Percentiles rank a stretch among this genome's conserved stretches.
Conservation (phyloP, 2,888 invertebrate species). For the Teleogryllus oceanicus region DNA sequence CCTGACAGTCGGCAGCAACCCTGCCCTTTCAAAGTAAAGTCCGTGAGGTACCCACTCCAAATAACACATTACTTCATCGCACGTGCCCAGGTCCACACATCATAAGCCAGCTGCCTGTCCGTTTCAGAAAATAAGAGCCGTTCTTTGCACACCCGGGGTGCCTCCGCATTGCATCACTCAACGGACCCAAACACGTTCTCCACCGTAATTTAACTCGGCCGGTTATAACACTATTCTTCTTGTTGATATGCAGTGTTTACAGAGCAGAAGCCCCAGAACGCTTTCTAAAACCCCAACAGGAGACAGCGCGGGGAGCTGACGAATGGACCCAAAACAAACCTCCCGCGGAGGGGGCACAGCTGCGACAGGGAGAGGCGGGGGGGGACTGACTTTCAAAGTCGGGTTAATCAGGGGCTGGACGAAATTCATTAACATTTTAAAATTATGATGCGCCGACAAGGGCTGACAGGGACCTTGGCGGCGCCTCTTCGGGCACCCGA, state of each 20-base stretch:
- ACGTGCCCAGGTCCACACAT: too few relatives aligned
- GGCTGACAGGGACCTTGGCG: neutral
- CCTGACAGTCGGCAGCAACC: too few relatives aligned
- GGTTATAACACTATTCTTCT: neutral
- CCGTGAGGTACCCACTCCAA: too few relatives aligned
- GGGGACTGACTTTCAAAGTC: neutral
- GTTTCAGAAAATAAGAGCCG: too few relatives aligned
- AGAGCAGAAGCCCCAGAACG: neutral
- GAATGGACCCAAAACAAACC: constrained; percentile 10
- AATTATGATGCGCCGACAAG: constrained; percentile 6
- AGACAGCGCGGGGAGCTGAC: neutral
- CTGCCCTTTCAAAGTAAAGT: too few relatives aligned
- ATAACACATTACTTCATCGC: too few relatives aligned
- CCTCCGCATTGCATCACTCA: neutral
- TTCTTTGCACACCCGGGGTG: too few relatives aligned
- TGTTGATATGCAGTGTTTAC: neutral
- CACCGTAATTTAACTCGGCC: neutral
- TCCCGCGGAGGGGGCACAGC: neutral
- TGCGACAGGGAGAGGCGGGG: neutral
- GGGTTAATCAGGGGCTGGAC: neutral
- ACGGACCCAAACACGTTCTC: neutral
- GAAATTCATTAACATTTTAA: neutral
- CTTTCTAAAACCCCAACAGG: neutral
- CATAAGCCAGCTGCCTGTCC: too few relatives aligned
- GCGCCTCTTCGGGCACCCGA: neutral